These are phyloP conservation scores for Pogonocichla stellata DNA, from an alignment of 2,113 vertebrate species.

Conservation along the genomic window DNA sequence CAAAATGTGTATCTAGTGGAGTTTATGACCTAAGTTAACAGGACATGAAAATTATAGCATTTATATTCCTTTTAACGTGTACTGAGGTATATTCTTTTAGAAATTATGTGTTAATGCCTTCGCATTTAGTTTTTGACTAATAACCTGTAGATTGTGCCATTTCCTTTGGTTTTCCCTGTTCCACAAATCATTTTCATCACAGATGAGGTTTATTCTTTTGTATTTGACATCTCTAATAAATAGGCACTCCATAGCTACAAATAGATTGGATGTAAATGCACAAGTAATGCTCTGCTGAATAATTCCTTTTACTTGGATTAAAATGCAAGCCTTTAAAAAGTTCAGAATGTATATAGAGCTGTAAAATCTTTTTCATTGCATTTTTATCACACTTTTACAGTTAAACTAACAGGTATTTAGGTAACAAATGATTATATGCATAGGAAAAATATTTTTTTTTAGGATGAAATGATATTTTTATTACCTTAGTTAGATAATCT, in stretches of 20 bases:
- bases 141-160: background rate
- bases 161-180: background rate
- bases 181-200: background rate
- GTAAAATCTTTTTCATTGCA: background rate
- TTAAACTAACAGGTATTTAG: background rate
- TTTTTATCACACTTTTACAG: background rate
- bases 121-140: background rate
- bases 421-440: background rate
- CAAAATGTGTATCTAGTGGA: background rate
- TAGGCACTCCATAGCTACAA: too few relatives aligned
- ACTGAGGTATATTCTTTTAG: background rate
- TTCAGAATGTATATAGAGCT: background rate
- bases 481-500: background rate
- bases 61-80: background rate
- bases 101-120: background rate
- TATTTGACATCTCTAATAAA: background rate
- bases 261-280: background rate
- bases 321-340: background rate
- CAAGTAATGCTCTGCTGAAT: background rate
- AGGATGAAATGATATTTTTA: background rate
- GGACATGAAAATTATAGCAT: background rate
- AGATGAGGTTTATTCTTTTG: background rate
- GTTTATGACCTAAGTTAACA: background rate
- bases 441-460: background rate
- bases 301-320: background rate